These are phyloP conservation scores for Anhinga rufa DNA, from an alignment of 2,113 vertebrate genomes.

Conservation along the genomic window DNA sequence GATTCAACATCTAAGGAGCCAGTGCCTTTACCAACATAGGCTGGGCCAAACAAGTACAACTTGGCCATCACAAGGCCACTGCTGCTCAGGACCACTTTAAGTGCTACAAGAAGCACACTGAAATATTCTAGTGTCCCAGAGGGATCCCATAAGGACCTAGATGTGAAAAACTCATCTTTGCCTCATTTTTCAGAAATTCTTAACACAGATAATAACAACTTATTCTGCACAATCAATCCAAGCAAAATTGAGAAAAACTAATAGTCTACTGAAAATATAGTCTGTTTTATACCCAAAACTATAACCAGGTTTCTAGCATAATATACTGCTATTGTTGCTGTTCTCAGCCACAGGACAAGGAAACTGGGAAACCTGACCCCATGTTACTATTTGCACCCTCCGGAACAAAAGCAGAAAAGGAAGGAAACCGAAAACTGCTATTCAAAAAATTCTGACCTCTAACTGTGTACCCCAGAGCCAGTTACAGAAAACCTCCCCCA, in stretches of 20 bases:
- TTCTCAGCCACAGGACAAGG: neutral
- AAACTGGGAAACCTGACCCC: neutral
- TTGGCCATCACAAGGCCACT: neutral
- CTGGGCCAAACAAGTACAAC: neutral
- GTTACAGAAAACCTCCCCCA: neutral
- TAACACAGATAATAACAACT: neutral
- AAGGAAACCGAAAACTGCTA: neutral
- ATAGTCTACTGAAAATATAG: neutral
- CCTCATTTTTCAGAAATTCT: neutral
- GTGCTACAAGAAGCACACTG: neutral
- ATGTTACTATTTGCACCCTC: neutral
- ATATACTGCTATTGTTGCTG: neutral
- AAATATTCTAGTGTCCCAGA: neutral
- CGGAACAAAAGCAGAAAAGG: neutral
- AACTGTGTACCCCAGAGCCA: neutral
- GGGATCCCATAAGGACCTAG: neutral
- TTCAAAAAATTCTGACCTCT: neutral
- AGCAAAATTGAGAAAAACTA: neutral
- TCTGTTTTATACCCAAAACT: neutral
- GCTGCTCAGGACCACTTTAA: rapidly evolving
- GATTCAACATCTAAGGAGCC: neutral
- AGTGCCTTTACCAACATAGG: neutral
- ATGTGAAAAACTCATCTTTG: neutral
- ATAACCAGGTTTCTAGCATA: neutral
- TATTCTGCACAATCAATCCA: neutral